A percentile compares a stretch with the other conserved stretches of the same genome.
These are phyloP conservation scores for Dicaeum eximium DNA, from an alignment of 2,113 vertebrate species.

Conservation along the genomic window DNA sequence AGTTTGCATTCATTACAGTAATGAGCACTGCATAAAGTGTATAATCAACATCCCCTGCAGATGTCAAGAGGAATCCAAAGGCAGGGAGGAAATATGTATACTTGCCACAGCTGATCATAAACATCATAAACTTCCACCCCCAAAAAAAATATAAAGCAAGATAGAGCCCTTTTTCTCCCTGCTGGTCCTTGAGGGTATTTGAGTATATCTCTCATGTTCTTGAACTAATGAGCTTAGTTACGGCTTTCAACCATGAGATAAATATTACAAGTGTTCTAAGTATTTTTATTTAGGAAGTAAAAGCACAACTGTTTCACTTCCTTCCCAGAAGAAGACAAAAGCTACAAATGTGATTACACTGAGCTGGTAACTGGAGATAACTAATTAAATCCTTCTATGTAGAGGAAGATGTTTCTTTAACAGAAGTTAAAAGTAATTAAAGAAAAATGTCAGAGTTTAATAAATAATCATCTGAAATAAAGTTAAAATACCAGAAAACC, in stretches of 20 bases:
- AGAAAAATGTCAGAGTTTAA: neutral
- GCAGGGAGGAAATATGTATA: neutral
- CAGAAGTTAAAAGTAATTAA: neutral
- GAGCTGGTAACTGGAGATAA: neutral
- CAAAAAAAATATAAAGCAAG: neutral
- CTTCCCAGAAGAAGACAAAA: neutral
- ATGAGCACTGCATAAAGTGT: neutral
- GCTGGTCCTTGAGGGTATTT: neutral
- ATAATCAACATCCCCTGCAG: conserved; percentile 22
- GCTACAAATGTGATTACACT: neutral
- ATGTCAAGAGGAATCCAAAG: conserved; percentile 18
- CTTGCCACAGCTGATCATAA: neutral
- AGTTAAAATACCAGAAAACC: neutral
- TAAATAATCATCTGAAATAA: neutral
- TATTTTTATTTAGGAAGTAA: neutral
- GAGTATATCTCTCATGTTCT: neutral
- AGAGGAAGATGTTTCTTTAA: neutral
- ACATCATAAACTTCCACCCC: conserved; percentile 3
- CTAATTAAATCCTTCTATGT: neutral
- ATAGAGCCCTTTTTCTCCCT: neutral
- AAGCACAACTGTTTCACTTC: neutral
- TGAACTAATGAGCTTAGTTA: neutral
- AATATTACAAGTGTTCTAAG: conserved; percentile 17
- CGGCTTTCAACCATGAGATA: neutral
- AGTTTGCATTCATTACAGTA: conserved; percentile 48